These are phyloP conservation scores for Drosophila jambulina DNA, from an alignment of 1,140 invertebrate species.

Conservation along the genomic window DNA sequence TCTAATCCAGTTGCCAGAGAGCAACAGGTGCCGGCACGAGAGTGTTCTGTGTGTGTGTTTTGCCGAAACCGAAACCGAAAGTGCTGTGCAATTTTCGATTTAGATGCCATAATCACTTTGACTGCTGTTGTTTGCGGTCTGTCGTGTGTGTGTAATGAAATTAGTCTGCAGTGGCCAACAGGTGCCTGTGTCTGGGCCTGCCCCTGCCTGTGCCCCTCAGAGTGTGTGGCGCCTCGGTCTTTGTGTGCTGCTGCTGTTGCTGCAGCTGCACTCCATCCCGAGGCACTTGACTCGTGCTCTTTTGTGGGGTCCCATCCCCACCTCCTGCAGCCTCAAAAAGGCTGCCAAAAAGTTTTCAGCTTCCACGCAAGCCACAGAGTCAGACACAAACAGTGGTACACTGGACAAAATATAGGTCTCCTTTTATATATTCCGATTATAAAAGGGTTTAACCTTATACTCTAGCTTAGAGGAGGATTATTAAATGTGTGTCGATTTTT, in stretches of 20 bases:
- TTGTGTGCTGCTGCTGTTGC: slow-evolving; percentile 24
- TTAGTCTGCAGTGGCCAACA: slow-evolving; percentile 62
- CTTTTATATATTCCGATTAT: not conserved
- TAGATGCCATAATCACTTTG: slow-evolving; percentile 59
- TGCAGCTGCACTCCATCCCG: not conserved
- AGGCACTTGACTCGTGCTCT: slow-evolving; percentile 31
- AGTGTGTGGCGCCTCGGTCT: slow-evolving; percentile 51
- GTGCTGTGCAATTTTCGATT: slow-evolving; percentile 76
- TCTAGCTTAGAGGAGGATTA: not conserved
- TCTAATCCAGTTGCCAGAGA: slow-evolving; percentile 70
- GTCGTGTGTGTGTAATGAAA: slow-evolving; percentile 63
- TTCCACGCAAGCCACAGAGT: slow-evolving; percentile 25
- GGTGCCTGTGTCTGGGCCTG: slow-evolving; percentile 34
- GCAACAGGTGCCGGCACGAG: slow-evolving; percentile 52
- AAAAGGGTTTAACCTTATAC: not conserved
- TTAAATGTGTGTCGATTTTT: too few relatives aligned
- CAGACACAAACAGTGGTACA: slow-evolving; percentile 20
- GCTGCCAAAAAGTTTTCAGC: slow-evolving; percentile 55
- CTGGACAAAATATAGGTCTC: not conserved
- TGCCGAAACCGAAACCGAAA: slow-evolving; percentile 62
- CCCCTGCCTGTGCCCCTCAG: not conserved
- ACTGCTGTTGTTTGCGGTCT: slow-evolving; percentile 53
- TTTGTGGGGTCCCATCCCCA: not conserved
- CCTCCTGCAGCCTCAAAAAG: slow-evolving; percentile 29
- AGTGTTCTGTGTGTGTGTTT: slow-evolving; percentile 3